Base-by-base conservation (phyloP, 2,797 vertebrate species). In the Podarcis siculus region DNA sequence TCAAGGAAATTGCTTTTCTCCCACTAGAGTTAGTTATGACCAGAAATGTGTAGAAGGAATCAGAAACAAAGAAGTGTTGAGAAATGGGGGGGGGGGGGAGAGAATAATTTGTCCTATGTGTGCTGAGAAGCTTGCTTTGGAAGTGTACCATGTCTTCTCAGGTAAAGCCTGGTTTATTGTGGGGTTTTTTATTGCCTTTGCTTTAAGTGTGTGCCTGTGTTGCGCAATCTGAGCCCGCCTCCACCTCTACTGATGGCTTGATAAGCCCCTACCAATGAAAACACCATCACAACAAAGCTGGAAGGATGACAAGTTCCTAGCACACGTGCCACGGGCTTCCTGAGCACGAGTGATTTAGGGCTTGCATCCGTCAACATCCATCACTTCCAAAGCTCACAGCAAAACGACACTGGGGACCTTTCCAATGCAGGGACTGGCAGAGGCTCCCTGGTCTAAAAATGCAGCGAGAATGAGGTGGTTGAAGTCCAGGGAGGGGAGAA, bases 21-120 rank as follows among this genome's bases (percentile, higher is more conserved):
- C 49, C 77, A 55, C 10, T 37, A 37, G 19, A n/a, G 19, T 30
- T 35, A 87, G 49, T 73, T 15, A 55, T 30, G 61, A 45, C 42
- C 39, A 42, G 45, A 79, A 78, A 83, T 25, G 79, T 4, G 45
- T n/a, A 75, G 75, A 45, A 79, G 35, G 12, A 77, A 8, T 35
- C 83, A 10, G n/a, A 71, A 85, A 32, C 0, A 0, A 8, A 0
- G 0, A 1, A 17, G 23, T 32, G 55, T 45, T 8, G 35, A 49
- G 3, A 7, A 37, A 30, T 25, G 64, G 45, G 32, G 13, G 7
- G 25, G 23, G 2, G 42, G 5, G 0, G 17, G 2, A 0, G 7
- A 8, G 23, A 42, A 4, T 25, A 3, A 58, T 66, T 12, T 5
- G 30, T 82, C 82, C 82, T 78, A 17, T 10, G 30, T 85, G 7